phyloP scores from a whole-genome alignment of 2,797 vertebrate species.

The Enteromius treurensis region DNA sequence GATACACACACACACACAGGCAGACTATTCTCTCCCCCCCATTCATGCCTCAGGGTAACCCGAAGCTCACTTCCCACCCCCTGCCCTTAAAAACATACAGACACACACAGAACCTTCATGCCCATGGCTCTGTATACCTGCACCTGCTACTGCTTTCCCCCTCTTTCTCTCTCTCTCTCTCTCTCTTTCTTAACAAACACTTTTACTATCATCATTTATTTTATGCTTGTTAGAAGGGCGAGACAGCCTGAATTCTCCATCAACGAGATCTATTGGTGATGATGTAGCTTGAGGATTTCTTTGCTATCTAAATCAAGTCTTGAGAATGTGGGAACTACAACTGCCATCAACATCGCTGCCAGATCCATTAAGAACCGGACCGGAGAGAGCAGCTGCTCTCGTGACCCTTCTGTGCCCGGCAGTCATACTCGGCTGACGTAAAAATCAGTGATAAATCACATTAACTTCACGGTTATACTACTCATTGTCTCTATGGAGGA shows the following conservation, averaged over 20 bases:
- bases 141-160: constrained; percentile 19
- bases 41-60: constrained; percentile 46
- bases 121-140: neutral
- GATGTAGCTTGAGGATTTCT: constrained; percentile 25
- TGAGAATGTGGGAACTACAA: constrained; percentile 25
- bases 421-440: neutral
- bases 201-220: constrained; percentile 25
- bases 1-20: constrained; percentile 37
- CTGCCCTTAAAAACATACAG: constrained; percentile 55
- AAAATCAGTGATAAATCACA: constrained; percentile 16
- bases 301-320: constrained; percentile 6
- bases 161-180: neutral
- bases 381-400: constrained; percentile 23
- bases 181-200: neutral
- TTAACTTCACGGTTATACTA: constrained; percentile 8
- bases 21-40: constrained; percentile 14
- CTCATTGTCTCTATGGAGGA: constrained; percentile 3
- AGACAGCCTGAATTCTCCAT: neutral
- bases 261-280: neutral
- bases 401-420: constrained; percentile 6
- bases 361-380: constrained; percentile 21
- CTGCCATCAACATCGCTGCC: constrained; percentile 1
- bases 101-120: constrained; percentile 16
- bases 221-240: constrained; percentile 1
- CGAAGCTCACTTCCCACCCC: constrained; percentile 63